phyloP scores from a whole-genome alignment of 2,113 vertebrate genomes.

The Sciurus niger region DNA sequence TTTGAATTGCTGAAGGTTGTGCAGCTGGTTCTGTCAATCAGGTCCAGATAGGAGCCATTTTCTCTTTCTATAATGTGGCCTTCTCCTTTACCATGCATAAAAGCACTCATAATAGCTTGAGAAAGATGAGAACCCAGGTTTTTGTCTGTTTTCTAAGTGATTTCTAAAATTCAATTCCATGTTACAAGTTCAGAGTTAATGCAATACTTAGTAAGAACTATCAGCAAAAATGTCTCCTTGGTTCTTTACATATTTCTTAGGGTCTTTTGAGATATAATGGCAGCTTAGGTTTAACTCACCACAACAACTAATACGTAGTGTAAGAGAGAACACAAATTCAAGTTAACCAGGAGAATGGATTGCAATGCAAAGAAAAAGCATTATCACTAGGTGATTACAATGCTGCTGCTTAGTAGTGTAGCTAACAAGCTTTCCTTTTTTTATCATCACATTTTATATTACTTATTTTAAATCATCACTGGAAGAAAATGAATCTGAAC shows the following conservation, averaged over 20 bases:
- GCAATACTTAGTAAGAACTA: background rate
- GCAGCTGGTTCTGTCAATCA: background rate
- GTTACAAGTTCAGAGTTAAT: background rate
- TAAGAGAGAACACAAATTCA: background rate
- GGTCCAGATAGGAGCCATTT: background rate
- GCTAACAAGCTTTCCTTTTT: background rate
- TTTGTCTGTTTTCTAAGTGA: slow-evolving; percentile 34
- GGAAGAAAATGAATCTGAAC: background rate
- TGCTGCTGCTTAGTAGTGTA: background rate
- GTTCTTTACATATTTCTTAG: background rate
- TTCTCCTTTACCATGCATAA: background rate
- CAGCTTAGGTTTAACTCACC: background rate
- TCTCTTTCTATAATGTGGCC: background rate
- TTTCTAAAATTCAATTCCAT: background rate
- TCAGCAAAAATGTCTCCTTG: background rate
- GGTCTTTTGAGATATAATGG: background rate
- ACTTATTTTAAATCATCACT: background rate
- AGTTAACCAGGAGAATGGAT: background rate
- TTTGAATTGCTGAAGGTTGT: background rate
- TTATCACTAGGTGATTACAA: background rate
- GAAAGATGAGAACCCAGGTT: background rate
- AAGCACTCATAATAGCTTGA: background rate
- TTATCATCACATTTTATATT: slow-evolving; percentile 28
- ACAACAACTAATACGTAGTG: background rate
- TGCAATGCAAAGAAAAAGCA: background rate